Conservation (phyloP, 2,797 vertebrate species). For the Adrianichthys oophorus region DNA sequence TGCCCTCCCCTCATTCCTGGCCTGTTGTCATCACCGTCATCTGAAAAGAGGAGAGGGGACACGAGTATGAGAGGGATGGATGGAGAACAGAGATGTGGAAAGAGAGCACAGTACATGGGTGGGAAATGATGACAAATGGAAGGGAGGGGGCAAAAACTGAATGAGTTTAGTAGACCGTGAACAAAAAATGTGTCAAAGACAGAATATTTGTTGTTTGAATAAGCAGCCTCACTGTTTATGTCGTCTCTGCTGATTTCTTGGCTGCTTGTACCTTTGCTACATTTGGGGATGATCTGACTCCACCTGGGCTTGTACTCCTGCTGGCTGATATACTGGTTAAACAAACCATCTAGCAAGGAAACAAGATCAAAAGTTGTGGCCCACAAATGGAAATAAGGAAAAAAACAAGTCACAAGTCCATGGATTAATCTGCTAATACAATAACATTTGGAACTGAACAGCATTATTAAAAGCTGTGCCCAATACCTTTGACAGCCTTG, state of each 20-base stretch:
- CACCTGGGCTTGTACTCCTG: constrained; percentile 99
- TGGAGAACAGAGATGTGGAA: background rate
- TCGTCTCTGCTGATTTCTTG: constrained; percentile 68
- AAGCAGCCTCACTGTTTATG: constrained; percentile 67
- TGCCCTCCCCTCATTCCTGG: constrained; percentile 99
- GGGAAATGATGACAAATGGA: background rate
- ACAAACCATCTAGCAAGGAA: constrained; percentile 87
- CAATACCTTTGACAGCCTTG: constrained; percentile 94
- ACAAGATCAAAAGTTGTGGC: constrained; percentile 5
- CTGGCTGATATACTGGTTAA: constrained; percentile 99
- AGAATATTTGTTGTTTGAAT: constrained; percentile 25
- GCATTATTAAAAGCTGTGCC: background rate
- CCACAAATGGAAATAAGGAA: background rate
- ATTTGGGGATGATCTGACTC: constrained; percentile 98
- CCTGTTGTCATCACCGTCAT: constrained; percentile 93
- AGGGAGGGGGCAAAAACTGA: background rate
- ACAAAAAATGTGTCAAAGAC: too few relatives aligned
- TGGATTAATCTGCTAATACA: background rate
- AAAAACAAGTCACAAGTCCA: background rate
- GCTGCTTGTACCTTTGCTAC: constrained; percentile 89
- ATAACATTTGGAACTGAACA: background rate
- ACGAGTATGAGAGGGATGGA: constrained; percentile 9
- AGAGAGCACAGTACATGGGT: constrained; percentile 4
- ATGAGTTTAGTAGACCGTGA: constrained; percentile 5
- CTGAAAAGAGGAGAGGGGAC: constrained; percentile 62